Conservation (phyloP, 2,888 invertebrate genomes). For the Lasioglossum figueresi region DNA sequence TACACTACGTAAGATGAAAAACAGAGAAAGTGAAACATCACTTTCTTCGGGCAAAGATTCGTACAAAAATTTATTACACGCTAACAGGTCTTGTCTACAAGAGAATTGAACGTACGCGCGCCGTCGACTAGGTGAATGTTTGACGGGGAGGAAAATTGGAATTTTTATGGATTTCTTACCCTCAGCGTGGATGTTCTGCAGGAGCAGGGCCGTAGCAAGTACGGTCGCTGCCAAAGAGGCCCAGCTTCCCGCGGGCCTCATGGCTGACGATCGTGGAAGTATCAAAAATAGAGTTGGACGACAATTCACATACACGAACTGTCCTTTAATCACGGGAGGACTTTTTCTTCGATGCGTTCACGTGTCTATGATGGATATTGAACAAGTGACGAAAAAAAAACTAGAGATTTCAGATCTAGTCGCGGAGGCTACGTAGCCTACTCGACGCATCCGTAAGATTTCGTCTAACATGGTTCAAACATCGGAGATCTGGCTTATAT, state of each 20-base stretch:
- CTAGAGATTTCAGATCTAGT: constrained; percentile 31
- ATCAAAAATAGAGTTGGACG: constrained; percentile 29
- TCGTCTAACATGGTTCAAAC: constrained; percentile 83
- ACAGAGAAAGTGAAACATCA: not conserved
- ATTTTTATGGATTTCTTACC: constrained; percentile 73
- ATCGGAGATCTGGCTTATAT: constrained; percentile 82
- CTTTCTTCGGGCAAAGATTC: not conserved
- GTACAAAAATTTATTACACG: not conserved
- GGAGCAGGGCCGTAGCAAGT: constrained; percentile 76
- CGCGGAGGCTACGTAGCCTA: constrained; percentile 64
- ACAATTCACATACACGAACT: constrained; percentile 68
- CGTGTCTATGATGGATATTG: constrained; percentile 15
- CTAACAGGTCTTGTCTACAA: not conserved
- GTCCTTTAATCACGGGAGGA: constrained; percentile 35
- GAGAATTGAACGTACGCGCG: not conserved
- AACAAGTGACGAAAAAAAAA: not conserved
- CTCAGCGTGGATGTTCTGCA: constrained; percentile 78
- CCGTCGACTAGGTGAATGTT: not conserved
- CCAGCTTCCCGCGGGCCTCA: constrained; percentile 78
- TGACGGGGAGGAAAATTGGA: not conserved
- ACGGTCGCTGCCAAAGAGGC: constrained; percentile 75
- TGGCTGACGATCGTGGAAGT: constrained; percentile 53
- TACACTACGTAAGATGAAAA: not conserved
- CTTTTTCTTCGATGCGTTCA: not conserved
- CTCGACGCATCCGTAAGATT: constrained; percentile 77